Conservation (phyloP, 2,888 invertebrate species). For the Arrhopalites spinosus region DNA sequence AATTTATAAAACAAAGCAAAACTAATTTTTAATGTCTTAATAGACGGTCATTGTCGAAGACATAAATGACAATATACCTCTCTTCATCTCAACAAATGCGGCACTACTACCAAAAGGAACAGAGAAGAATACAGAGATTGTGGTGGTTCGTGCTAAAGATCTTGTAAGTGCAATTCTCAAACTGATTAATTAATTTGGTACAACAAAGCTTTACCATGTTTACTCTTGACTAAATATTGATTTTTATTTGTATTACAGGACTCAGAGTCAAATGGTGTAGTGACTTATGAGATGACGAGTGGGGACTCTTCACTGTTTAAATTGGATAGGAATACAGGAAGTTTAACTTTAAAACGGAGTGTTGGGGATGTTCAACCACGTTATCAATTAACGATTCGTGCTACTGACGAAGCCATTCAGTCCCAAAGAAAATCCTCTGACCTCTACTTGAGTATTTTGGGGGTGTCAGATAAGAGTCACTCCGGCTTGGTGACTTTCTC, state of each 20-base stretch:
- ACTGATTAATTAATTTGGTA: too few relatives aligned
- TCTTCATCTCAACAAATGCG: slow-evolving; percentile 89
- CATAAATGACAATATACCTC: slow-evolving; percentile 86
- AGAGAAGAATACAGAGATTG: slow-evolving; percentile 67
- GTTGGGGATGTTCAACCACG: slow-evolving; percentile 70
- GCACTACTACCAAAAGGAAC: slow-evolving; percentile 72
- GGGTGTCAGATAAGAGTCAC: slow-evolving; percentile 63
- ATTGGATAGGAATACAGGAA: slow-evolving; percentile 79
- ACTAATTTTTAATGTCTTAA: too few relatives aligned
- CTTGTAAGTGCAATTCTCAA: too few relatives aligned
- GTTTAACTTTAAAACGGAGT: slow-evolving; percentile 68
- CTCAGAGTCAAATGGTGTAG: slow-evolving; percentile 87
- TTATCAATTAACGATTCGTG: slow-evolving; percentile 82
- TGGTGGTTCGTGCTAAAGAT: slow-evolving; percentile 82
- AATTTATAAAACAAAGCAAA: too few relatives aligned
- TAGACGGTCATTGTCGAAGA: slow-evolving; percentile 72
- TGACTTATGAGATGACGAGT: slow-evolving; percentile 84
- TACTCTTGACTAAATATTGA: too few relatives aligned
- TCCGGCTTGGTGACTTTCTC: slow-evolving; percentile 63
- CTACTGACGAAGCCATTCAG: slow-evolving; percentile 89
- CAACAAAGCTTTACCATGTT: too few relatives aligned
- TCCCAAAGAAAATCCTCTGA: slow-evolving; percentile 85
- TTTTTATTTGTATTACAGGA: too few relatives aligned
- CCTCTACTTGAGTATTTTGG: slow-evolving; percentile 81
- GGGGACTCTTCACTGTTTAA: slow-evolving; percentile 74